Evolutionary conservation across 2,888 invertebrate species (phyloP).

Genomic region (Leptura quadrifasciata): DNA sequence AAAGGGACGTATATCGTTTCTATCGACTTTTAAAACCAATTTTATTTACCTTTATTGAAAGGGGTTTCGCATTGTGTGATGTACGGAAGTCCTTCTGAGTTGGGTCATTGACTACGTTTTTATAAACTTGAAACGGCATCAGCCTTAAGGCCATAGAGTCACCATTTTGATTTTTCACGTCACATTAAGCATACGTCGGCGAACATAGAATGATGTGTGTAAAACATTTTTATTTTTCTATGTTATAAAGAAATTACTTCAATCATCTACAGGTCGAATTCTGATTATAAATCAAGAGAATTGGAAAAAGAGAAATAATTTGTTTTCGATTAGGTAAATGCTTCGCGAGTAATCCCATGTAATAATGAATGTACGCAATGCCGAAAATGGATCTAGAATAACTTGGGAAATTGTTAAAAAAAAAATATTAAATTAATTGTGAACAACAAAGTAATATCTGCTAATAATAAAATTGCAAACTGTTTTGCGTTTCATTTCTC

Average conservation of each 20-base stretch:
- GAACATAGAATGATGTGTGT: background rate
- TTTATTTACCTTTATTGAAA: background rate
- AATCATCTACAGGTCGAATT: background rate
- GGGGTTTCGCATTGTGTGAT: background rate
- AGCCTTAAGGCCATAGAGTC: background rate
- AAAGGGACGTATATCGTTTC: background rate
- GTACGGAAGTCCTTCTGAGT: constrained; percentile 8
- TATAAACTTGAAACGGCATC: background rate
- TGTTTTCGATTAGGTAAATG: no score
- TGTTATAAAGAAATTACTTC: background rate
- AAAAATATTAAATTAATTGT: no score
- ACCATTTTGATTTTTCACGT: constrained; percentile 8
- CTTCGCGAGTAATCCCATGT: no score
- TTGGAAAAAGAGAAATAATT: no score
- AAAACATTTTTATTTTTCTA: background rate
- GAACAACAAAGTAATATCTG: no score
- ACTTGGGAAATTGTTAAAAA: no score
- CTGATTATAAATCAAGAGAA: background rate
- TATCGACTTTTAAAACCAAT: constrained; percentile 14
- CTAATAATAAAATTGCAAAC: no score
- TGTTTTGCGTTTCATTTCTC: no score
- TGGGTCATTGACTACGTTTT: constrained; percentile 16
- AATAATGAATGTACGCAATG: no score
- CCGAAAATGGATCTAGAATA: no score
- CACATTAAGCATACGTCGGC: constrained; percentile 4